Evolutionary conservation across 2,888 invertebrate species (phyloP).

Genomic region (Argynnis bischoffii): DNA sequence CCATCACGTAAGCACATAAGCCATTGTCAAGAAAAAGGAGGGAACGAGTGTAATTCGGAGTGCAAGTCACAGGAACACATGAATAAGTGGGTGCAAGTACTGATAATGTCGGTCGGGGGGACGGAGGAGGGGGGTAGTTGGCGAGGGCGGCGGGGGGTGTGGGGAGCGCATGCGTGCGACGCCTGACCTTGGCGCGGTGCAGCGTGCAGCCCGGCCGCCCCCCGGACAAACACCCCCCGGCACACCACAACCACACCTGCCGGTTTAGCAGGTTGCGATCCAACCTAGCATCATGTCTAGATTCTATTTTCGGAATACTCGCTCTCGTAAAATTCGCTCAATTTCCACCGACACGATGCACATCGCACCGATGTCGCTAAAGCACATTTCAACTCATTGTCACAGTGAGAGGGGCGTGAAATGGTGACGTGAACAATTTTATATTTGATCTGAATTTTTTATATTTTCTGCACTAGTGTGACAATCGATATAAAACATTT

Average conservation of each 20-base stretch:
- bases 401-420: neutral
- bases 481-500: slow-evolving; percentile 56
- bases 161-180: slow-evolving; percentile 73
- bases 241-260: slow-evolving; percentile 68
- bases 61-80: slow-evolving; percentile 66
- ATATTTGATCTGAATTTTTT: neutral
- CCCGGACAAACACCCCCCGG: slow-evolving; percentile 54
- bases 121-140: slow-evolving; percentile 45
- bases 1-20: slow-evolving; percentile 18
- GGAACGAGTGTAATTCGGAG: slow-evolving; percentile 50
- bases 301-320: slow-evolving; percentile 67
- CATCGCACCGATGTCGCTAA: neutral
- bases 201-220: slow-evolving; percentile 67
- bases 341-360: neutral
- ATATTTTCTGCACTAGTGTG: slow-evolving; percentile 14
- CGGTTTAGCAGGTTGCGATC: slow-evolving; percentile 75
- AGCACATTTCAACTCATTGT: neutral
- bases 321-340: slow-evolving; percentile 50
- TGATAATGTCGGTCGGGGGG: slow-evolving; percentile 46
- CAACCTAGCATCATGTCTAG: slow-evolving; percentile 68
- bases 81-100: slow-evolving; percentile 58
- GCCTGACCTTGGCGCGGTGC: slow-evolving; percentile 79
- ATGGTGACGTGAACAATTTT: neutral
- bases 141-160: slow-evolving; percentile 42
- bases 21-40: slow-evolving; percentile 22